Percentiles rank a stretch among this genome's conserved stretches.
These are phyloP conservation scores for Pseudomyrmex gracilis DNA, from an alignment of 1,140 invertebrate genomes.

Conservation along the genomic window DNA sequence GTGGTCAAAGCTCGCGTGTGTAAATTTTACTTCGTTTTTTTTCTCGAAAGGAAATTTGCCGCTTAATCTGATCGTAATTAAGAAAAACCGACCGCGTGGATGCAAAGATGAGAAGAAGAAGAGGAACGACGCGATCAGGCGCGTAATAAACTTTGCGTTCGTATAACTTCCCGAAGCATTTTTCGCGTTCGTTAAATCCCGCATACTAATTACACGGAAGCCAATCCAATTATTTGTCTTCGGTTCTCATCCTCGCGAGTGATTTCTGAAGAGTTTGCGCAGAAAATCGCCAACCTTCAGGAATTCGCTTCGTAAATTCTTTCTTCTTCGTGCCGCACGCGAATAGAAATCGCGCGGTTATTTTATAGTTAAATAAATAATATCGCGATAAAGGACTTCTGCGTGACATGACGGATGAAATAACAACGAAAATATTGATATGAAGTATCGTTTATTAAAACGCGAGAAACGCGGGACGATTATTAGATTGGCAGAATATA, in stretches of 20 bases:
- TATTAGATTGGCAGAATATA: no score
- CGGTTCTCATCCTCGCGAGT: background rate
- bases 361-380: background rate
- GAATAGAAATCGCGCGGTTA: background rate
- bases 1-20: background rate
- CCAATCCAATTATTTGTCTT: slow-evolving; percentile 58
- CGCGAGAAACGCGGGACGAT: no score
- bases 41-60: background rate
- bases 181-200: slow-evolving; percentile 55
- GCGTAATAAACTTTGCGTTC: slow-evolving; percentile 42
- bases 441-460: background rate
- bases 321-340: slow-evolving; percentile 26
- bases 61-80: slow-evolving; percentile 38
- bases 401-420: no score
- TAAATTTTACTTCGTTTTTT: background rate
- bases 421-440: no score
- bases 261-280: background rate
- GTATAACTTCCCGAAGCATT: slow-evolving; percentile 41
- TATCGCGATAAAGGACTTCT: no score
- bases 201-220: slow-evolving; percentile 54
- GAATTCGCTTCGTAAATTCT: slow-evolving; percentile 44
- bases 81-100: slow-evolving; percentile 11
- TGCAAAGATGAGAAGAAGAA: slow-evolving; percentile 11
- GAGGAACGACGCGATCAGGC: background rate
- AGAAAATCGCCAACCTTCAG: slow-evolving; percentile 43